Evolutionary conservation across 2,113 vertebrate genomes (phyloP), one percentile per base, ranked within the genome.

Genomic region (Thalassoma bifasciatum): DNA sequence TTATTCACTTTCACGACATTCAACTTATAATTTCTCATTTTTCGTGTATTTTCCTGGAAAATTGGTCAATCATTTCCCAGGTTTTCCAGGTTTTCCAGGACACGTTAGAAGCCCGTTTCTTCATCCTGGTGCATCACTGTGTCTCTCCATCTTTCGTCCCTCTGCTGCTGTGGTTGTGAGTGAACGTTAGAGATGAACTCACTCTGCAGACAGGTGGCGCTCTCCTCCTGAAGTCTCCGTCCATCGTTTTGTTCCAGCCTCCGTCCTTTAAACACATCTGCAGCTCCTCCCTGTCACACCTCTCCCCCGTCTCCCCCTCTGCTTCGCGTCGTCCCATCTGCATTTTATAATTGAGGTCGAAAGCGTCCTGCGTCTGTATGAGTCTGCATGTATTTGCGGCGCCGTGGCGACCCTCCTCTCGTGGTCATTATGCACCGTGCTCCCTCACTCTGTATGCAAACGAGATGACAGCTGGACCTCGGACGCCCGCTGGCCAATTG

Each of bases 381-480:
- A 19, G 53, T 66, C 26, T 57, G 57, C 67, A n/a, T 62, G 12
- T 61, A 1, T 68, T 50, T 62, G 72, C 44, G 30, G 30, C 34
- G 59, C 38, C 14, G 5, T 38, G 62, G 66, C 19, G 72, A 76
- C 61, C 75, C 71, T 34, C 36, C 38, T 22, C 46, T 40, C n/a
- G 21, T 23, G 42, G 52, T 53, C 75, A 75, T 82, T 79, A 76
- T 50, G 63, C 83, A 0, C 13, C 72, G 1, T 47, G 0, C 23
- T 64, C 22, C 5, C 59, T 63, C 75, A 53, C 75, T 84, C 71
- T 79, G 71, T 76, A 84, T 87, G 81, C 71, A 73, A 84, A 87
- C 63, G 10, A 81, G 69, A 21, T n/a, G 65, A 24, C 44, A 44
- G 71, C 62, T 49, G 71, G 79, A 63, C 79, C 24, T n/a, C 12